These are phyloP conservation scores for Margarornis squamiger DNA, from an alignment of 2,797 vertebrate species.

Conservation along the genomic window DNA sequence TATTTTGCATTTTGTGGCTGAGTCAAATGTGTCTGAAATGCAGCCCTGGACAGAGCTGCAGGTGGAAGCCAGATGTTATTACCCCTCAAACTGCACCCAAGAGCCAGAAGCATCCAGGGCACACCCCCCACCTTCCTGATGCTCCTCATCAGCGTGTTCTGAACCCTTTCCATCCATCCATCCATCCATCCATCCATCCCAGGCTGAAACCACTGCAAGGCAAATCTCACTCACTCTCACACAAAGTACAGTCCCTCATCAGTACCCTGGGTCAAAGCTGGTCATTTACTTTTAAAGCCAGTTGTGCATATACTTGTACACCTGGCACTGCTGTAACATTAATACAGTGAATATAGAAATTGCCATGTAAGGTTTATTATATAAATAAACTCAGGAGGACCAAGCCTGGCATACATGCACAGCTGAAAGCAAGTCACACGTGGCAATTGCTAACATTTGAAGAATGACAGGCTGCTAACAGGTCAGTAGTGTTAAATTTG, in stretches of 20 bases:
- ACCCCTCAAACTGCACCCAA: not conserved
- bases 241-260: too few species aligned
- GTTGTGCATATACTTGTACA: not conserved
- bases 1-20: not conserved
- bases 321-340: not conserved
- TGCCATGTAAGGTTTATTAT: not conserved
- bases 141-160: too few species aligned
- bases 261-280: not conserved
- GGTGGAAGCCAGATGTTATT: not conserved
- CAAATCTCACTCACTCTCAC: too few species aligned
- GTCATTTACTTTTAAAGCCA: not conserved
- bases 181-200: too few species aligned
- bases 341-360: not conserved
- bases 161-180: too few species aligned
- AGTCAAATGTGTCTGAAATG: not conserved
- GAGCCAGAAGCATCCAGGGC: not conserved
- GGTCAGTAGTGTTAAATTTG: not conserved
- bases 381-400: not conserved
- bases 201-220: too few species aligned
- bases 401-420: not conserved
- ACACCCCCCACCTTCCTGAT: not conserved
- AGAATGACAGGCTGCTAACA: not conserved
- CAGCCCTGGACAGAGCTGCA: not conserved
- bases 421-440: not conserved
- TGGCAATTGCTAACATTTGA: not conserved